Conservation (phyloP, 1,140 invertebrate genomes). For the Melipona quadrifasciata region DNA sequence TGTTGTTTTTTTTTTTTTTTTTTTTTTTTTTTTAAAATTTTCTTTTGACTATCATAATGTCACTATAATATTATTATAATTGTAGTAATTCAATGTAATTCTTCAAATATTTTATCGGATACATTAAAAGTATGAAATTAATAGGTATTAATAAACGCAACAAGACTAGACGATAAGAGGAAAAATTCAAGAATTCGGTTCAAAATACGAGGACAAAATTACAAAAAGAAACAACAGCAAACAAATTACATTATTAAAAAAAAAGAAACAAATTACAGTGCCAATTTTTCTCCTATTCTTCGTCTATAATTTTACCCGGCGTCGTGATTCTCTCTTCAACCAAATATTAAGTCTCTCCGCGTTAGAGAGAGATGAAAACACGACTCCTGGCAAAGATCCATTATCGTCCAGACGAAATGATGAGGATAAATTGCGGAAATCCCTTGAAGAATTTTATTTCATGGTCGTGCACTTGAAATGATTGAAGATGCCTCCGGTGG, state of each 20-base stretch:
- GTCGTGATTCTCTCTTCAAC: not conserved
- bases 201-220: too few species aligned
- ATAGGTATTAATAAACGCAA: too few species aligned
- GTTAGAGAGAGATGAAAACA: not conserved
- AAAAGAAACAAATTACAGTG: not conserved
- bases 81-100: not conserved
- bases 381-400: not conserved
- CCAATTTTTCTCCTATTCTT: not conserved
- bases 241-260: too few species aligned
- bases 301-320: not conserved
- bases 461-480: conserved; percentile 31
- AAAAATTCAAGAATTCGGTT: too few species aligned
- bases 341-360: not conserved
- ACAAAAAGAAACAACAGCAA: too few species aligned
- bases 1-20: not conserved
- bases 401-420: not conserved
- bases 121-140: not conserved
- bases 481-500: conserved; percentile 24
- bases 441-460: conserved; percentile 36
- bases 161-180: too few species aligned
- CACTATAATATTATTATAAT: too few species aligned
- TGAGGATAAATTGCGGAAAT: conserved; percentile 30
- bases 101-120: not conserved
- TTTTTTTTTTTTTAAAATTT: too few species aligned
- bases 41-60: not conserved